Evolutionary conservation across 2,888 invertebrate species (phyloP), one percentile per base, ranked within the genome.

Genomic region (Notodonta ziczac): DNA sequence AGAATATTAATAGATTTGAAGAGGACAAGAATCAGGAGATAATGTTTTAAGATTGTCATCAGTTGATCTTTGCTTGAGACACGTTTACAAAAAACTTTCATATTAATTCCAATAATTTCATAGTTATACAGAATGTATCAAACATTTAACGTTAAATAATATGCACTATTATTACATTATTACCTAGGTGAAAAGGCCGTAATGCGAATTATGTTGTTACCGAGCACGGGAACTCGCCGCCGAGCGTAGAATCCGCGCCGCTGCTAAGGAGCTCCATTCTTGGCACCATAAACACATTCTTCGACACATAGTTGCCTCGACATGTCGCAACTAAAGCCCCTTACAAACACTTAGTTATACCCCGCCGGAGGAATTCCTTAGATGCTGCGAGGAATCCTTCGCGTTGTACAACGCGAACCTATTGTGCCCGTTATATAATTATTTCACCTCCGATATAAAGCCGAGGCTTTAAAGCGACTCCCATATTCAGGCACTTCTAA

Each of bases 241-340:
- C 70, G 74, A 24, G 69, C 58, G 67, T 62, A 73, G 76, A 78
- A 76, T 75, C 69, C 71, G 73, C 71, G 66, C 65, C 68, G 70
- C 71, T 72, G 75, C 89, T 91, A 89, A 92, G 87, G 82, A 90
- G 91, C 88, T 85, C 82, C 86, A 90, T 90, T 89, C 89, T 87
- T 90, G 90, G 89, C 90, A 88, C 88, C 87, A 88, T 91, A 91
- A 91, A 92, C 90, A 89, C 91, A 93, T 93, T 91, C 91, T 92
- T 91, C 87, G 88, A 89, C 92, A 91, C 91, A 92, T 92, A 91
- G 91, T 93, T 93, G 85, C 80, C 81, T 80, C 80, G 72, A 81
- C 87, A 87, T 86, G 90, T 89, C 88, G 84, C 88, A 85, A 88
- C 88, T 88, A 87, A 86, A 85, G 83, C 84, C 77, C 75, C 80